Evolutionary conservation across 2,888 invertebrate species (phyloP), one percentile per base, ranked within the genome.

Genomic region (Aquatica leii): DNA sequence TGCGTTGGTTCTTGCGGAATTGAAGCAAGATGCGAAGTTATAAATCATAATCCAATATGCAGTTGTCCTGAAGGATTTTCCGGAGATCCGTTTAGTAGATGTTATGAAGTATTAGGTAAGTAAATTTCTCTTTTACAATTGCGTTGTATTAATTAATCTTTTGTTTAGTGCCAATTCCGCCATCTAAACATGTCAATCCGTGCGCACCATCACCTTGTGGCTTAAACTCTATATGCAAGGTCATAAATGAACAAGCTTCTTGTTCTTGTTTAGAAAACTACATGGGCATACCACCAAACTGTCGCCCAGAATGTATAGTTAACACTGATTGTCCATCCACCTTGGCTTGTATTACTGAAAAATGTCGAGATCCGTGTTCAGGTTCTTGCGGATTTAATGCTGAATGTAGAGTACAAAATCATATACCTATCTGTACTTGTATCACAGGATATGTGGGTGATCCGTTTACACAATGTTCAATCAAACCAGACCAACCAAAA

Each of bases 1-100:
- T 91, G 91, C 76, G 89, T 89, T 17, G 92, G 92, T 68, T 87
- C 90, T 64, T 93, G 93, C 79, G 93, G 92, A 46, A 82, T 88
- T 55, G 90, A 92, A 76, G 91, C 92, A 8, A 88, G 90, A 79
- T 93, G 93, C 78, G 84, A 86, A 72, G 90, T 91, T 35, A 83
- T 86, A 35, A 92, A 91, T 77, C 93, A 93, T 80, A 86, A 90
- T 52, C 92, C 93, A 34, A 88, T 88, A 46, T 94, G 94, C 78
- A 85, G 86, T 55, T 94, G 93, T 76, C 80, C 89, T 40, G 84
- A 86, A 69, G 92, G 92, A 61, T 92, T 88, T 74, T 87, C 87
- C 52, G 93, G 93, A 70, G 90, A 92, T 79, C 90, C 93, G 48
- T 83, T 90, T 52, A 84, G 84, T 58, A 86, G 86, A 74, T 93